Conservation (phyloP, 2,888 invertebrate species). For the Ceraclea dissimilis region DNA sequence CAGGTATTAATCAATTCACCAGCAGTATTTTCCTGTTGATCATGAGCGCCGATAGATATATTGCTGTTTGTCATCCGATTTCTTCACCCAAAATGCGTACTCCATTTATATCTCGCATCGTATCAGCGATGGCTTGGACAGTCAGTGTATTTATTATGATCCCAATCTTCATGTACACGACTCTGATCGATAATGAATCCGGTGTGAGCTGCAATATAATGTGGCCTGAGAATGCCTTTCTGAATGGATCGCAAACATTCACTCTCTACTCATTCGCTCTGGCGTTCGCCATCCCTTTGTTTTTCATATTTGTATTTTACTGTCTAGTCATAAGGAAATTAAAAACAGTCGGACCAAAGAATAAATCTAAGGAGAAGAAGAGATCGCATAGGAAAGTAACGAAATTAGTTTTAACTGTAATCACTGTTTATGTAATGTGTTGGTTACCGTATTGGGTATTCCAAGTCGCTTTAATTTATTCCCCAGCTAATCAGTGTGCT, state of each 20-base stretch:
- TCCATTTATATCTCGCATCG: constrained; percentile 77
- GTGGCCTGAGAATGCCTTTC: constrained; percentile 63
- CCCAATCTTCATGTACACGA: constrained; percentile 82
- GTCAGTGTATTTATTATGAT: constrained; percentile 82
- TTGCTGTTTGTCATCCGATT: constrained; percentile 91
- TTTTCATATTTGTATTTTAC: constrained; percentile 81
- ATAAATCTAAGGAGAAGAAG: constrained; percentile 88
- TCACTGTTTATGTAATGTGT: constrained; percentile 84
- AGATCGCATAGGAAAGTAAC: constrained; percentile 85
- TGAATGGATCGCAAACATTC: constrained; percentile 71
- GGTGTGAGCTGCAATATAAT: constrained; percentile 69
- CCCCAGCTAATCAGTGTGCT: constrained; percentile 61
- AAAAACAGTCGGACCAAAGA: constrained; percentile 81
- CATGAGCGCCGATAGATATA: constrained; percentile 89
- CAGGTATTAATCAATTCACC: constrained; percentile 88
- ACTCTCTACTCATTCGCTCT: constrained; percentile 80
- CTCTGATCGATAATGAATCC: constrained; percentile 54
- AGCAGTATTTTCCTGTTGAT: constrained; percentile 86
- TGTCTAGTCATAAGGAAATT: constrained; percentile 80
- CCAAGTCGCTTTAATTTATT: constrained; percentile 75
- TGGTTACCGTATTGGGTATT: constrained; percentile 93
- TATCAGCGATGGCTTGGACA: constrained; percentile 79
- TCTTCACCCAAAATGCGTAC: constrained; percentile 79
- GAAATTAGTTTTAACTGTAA: constrained; percentile 84
- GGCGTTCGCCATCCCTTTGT: constrained; percentile 80